Percentiles rank a stretch among this genome's conserved stretches.
Evolutionary conservation across 2,888 invertebrate genomes (phyloP).

Genomic region (Amphipyra tragopoginis): DNA sequence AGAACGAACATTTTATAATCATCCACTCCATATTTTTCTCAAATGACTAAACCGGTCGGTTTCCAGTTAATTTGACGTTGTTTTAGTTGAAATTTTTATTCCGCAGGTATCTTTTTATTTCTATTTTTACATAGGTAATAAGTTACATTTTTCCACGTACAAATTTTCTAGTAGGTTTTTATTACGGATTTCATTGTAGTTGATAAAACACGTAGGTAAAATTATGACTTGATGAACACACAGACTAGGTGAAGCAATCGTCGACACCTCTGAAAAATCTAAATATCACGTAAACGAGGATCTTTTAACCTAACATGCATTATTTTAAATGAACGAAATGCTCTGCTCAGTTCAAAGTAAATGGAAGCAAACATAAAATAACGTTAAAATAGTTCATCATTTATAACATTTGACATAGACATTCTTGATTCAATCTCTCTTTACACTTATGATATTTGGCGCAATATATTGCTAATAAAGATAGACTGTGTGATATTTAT

Average conservation of each 20-base stretch:
- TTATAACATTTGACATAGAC: constrained; percentile 42
- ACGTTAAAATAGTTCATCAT: constrained; percentile 29
- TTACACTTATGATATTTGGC: constrained; percentile 69
- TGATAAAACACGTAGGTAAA: constrained; percentile 39
- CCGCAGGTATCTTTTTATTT: no score
- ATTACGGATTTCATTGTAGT: no score
- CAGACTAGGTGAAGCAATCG: constrained; percentile 2
- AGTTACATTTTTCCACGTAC: constrained; percentile 4
- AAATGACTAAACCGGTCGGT: no score
- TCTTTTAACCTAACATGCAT: constrained; percentile 45
- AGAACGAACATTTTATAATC: background rate
- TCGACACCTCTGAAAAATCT: background rate
- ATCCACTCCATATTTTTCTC: no score
- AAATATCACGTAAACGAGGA: constrained; percentile 39
- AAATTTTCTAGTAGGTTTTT: background rate
- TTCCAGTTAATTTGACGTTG: no score
- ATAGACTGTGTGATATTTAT: constrained; percentile 26
- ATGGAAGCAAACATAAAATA: constrained; percentile 39
- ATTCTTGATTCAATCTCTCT: constrained; percentile 35
- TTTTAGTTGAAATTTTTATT: no score
- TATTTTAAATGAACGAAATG: constrained; percentile 49
- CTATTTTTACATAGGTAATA: no score
- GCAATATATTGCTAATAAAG: constrained; percentile 70
- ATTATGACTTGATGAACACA: constrained; percentile 9
- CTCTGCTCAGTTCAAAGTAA: constrained; percentile 54